A percentile compares a stretch with the other conserved stretches of the same genome.
Conservation (phyloP, 64 coral and sea anemone genomes). For the Montipora capricornis region DNA sequence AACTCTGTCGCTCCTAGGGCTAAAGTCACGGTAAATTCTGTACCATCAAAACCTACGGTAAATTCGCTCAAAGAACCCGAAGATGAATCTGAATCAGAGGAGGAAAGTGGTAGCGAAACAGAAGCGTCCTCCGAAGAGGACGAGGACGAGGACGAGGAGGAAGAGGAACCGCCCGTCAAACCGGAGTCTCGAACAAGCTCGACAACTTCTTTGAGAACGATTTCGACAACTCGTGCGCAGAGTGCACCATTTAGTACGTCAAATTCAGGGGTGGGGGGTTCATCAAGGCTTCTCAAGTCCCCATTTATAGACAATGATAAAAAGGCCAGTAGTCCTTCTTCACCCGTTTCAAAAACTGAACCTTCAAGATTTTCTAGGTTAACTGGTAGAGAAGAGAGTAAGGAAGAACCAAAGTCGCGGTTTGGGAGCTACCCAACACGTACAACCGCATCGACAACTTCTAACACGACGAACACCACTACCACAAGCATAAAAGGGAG, state of each 20-base stretch:
- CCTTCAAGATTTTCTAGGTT: conserved; percentile 52
- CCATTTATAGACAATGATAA: conserved; percentile 62
- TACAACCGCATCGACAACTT: conserved; percentile 65
- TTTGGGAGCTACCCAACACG: conserved; percentile 35
- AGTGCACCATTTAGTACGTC: conserved; percentile 6
- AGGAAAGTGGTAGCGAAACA: conserved; percentile 54
- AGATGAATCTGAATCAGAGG: conserved; percentile 47
- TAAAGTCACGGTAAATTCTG: conserved; percentile 22
- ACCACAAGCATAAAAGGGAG: conserved; percentile 27
- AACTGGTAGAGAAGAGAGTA: conserved; percentile 10
- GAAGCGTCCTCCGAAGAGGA: conserved; percentile 57
- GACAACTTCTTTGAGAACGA: conserved; percentile 1
- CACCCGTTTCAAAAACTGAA: conserved; percentile 63
- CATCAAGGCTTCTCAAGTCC: conserved; percentile 29
- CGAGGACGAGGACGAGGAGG: conserved; percentile 51
- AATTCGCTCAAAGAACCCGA: conserved; percentile 38
- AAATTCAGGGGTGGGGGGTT: conserved; percentile 26
- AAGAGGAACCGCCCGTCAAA: conserved; percentile 15
- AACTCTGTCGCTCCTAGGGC: conserved; percentile 22
- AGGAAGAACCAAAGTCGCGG: conserved; percentile 42
- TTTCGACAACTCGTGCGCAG: background rate
- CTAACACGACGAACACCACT: conserved; percentile 29
- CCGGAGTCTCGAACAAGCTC: conserved; percentile 31
- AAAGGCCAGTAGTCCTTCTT: conserved; percentile 48
- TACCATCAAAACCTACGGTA: conserved; percentile 21